Evolutionary conservation across 1,140 invertebrate species (phyloP), one percentile per base, ranked within the genome.

Genomic region (Neodiprion virginianus): DNA sequence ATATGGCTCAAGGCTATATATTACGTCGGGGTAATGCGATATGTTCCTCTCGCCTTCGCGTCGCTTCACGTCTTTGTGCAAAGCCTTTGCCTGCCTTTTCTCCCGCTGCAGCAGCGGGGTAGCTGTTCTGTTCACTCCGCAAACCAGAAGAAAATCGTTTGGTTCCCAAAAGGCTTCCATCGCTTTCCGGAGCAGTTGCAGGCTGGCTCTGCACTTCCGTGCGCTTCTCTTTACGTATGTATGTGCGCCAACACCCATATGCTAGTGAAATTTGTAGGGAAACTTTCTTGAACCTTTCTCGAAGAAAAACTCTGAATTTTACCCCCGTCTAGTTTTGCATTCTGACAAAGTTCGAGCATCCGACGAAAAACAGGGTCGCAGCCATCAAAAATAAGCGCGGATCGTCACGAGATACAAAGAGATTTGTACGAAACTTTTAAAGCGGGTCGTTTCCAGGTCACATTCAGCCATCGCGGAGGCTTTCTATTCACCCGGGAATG

Each of bases 1-100:
- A 83, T 83, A 76, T 84, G 79, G 79, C 80, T 76, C 79, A 80
- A 82, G 82, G 79, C 81, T 84, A 73, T 68, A 79, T 81, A 83
- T 82, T 81, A 80, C 67, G 77, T 61, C 72, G 68, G 50, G 48
- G 80, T 80, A 81, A 84, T 48, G 70, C 70, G 76, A 82, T 81
- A 79, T 48, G 49, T 47, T 66, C 61, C 49, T 40, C 71, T 74
- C 67, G 49, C 73, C 48, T 53, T 69, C 69, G 53, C 49, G 11
- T 17, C 66, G 68, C 69, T 74, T 75, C 68, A 23, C 50, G 72
- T 61, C 53, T 61, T 61, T 9, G n/a, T 61, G n/a, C 53, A 7
- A 61, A 61, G 53, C n/a, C 53, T 61, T 61, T 61, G 11, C 11
- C 53, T 61, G 11, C 11, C 53, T 61, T 61, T 12, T 12, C n/a